Evolutionary conservation across 2,888 invertebrate species (phyloP).

Genomic region (Colostygia pectinataria): DNA sequence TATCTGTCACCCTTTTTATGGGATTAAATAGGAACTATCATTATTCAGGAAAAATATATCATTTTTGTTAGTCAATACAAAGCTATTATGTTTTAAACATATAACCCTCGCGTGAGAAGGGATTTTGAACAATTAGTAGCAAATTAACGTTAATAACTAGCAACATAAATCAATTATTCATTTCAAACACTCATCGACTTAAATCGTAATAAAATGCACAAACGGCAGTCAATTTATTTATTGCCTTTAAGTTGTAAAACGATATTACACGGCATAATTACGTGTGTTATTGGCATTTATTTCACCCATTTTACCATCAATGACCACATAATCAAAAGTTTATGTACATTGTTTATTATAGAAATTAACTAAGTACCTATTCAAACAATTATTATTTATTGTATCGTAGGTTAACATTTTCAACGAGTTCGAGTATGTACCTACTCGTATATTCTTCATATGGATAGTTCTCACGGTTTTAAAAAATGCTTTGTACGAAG

Average conservation of each 20-base stretch:
- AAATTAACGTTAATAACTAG: slow-evolving; percentile 75
- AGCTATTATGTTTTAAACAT: too few species aligned
- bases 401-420: slow-evolving; percentile 8
- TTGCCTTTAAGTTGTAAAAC: slow-evolving; percentile 81
- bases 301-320: slow-evolving; percentile 74
- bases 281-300: slow-evolving; percentile 80
- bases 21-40: too few species aligned
- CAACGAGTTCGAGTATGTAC: not conserved
- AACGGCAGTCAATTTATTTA: slow-evolving; percentile 81
- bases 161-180: slow-evolving; percentile 77
- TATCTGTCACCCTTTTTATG: too few species aligned
- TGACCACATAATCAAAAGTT: slow-evolving; percentile 67
- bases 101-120: too few species aligned
- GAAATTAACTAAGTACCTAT: slow-evolving; percentile 62
- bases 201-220: slow-evolving; percentile 82
- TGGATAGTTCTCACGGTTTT: slow-evolving; percentile 46
- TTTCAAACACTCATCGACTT: slow-evolving; percentile 78
- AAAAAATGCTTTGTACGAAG: slow-evolving; percentile 29
- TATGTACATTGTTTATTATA: slow-evolving; percentile 75
- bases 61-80: too few species aligned
- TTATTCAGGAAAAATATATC: too few species aligned
- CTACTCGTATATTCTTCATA: not conserved
- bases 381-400: slow-evolving; percentile 38
- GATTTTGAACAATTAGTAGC: slow-evolving; percentile 43
- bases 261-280: slow-evolving; percentile 80